Conservation (phyloP, 92 coral and sea anemone genomes). For the Galaxea fascicularis region DNA sequence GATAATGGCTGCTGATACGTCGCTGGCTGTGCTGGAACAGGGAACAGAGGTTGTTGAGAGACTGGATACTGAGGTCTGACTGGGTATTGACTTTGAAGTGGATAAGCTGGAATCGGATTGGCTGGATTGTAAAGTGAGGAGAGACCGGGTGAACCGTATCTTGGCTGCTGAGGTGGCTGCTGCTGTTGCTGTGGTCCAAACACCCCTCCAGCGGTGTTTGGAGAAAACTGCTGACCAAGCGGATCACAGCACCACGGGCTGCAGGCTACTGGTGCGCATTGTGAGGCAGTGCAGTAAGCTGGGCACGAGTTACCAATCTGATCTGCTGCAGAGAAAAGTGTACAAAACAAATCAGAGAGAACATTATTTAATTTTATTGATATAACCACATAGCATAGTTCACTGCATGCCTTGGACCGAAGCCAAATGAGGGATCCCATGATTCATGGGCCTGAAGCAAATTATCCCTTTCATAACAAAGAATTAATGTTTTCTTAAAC, state of each 20-base stretch:
- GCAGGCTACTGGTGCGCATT: conserved; percentile 77
- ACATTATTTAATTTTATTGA: neutral
- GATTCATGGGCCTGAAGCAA: too few species aligned
- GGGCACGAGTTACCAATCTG: conserved; percentile 69
- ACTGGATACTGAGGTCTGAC: conserved; percentile 13
- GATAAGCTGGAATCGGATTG: conserved; percentile 51
- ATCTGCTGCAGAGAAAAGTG: conserved; percentile 26
- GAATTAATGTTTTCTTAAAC: too few species aligned
- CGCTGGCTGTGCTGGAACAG: conserved; percentile 14
- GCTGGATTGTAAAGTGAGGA: conserved; percentile 17
- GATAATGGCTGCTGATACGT: neutral
- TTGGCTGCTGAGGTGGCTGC: conserved; percentile 38
- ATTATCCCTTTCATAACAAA: too few species aligned
- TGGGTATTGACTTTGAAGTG: conserved; percentile 11
- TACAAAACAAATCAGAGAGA: neutral
- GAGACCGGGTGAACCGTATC: neutral
- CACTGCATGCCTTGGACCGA: too few species aligned
- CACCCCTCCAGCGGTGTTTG: neutral
- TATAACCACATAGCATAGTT: neutral
- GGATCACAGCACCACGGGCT: conserved; percentile 83
- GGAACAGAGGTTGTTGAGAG: conserved; percentile 12
- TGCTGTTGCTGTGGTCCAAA: conserved; percentile 34
- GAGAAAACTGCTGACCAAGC: conserved; percentile 62
- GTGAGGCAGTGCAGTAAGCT: conserved; percentile 66
- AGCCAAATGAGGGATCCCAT: too few species aligned